Conservation (phyloP, 2,888 invertebrate species). For the Heliconius sara region DNA sequence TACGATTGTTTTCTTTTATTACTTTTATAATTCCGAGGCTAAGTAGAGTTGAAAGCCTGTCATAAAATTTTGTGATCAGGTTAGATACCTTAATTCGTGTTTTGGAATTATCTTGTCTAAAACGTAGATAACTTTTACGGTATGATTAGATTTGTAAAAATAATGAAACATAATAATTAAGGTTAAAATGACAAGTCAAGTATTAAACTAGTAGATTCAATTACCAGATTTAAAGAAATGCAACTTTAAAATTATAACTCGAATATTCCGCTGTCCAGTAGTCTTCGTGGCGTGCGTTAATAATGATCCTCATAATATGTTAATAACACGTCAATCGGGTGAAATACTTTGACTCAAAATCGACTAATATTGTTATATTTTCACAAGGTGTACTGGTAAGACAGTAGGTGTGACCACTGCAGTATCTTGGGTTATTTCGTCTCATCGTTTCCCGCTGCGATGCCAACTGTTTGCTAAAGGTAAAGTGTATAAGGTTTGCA, state of each 20-base stretch:
- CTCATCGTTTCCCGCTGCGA: conserved; percentile 71
- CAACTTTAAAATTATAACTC: neutral
- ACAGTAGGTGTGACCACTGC: conserved; percentile 82
- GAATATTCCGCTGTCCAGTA: conserved; percentile 1
- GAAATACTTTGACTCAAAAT: conserved; percentile 79
- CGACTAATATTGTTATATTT: conserved; percentile 84
- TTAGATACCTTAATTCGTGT: neutral
- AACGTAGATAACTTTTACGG: neutral
- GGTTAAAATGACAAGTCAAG: neutral
- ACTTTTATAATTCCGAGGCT: neutral
- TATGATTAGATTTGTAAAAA: neutral
- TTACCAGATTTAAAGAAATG: neutral
- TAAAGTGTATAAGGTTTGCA: conserved; percentile 81
- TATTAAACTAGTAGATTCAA: neutral
- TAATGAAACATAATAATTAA: neutral
- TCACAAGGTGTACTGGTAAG: conserved; percentile 84
- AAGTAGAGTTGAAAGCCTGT: neutral
- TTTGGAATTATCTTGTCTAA: neutral
- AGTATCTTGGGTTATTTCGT: conserved; percentile 76
- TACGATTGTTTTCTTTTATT: neutral
- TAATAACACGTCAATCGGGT: conserved; percentile 69
- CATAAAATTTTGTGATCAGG: neutral
- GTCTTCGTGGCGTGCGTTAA: conserved; percentile 59
- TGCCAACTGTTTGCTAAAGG: conserved; percentile 71
- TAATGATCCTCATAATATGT: conserved; percentile 74